Evolutionary conservation across 2,888 invertebrate genomes (phyloP), one percentile per base, ranked within the genome.

Genomic region (Electrophaes corylata): DNA sequence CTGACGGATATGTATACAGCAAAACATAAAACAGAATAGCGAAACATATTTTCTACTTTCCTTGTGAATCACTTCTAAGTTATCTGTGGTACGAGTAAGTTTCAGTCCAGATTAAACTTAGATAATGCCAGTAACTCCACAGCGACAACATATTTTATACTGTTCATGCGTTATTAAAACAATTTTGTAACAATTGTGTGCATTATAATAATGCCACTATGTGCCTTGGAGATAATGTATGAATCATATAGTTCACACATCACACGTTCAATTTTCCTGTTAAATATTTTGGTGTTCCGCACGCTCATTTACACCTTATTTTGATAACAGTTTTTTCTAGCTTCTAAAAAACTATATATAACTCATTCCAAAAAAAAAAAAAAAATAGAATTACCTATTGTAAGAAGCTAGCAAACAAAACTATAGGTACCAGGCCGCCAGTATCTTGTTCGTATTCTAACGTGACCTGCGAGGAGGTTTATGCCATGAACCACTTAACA

Each of bases 1-100:
- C 59, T 23, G n/a, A n/a, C n/a, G 31, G 33, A 26, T 19, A 59
- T 23, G 12, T n/a, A 14, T 5, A 63, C 12, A 5, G 33, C 56
- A 41, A 61, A 57, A 49, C 16, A 37, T 1, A 63, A 20, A 11
- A 29, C 23, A 48, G 35, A 31, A 45, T 52, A 59, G 4, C 48
- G 51, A 44, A 65, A 4, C 65, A 65, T 60, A 33, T 57, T 40
- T 8, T 31, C 18, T 6, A n/a, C 10, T 2, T 49, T 29, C 16
- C 16, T 51, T 33, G 4, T 18, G 11, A 10, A 45, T 26, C 11
- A 14, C 12, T 14, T 8, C 33, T 20, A 23, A 23, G 1, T 14
- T 23, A 16, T 51, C 16, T 8, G 11, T 10, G 4, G 41, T 18
- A 16, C 39, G n/a, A n/a, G n/a, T n/a, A n/a, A n/a, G 12, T 11